Evolutionary conservation across 1,140 invertebrate species (phyloP).

Genomic region (Tribolium madens): DNA sequence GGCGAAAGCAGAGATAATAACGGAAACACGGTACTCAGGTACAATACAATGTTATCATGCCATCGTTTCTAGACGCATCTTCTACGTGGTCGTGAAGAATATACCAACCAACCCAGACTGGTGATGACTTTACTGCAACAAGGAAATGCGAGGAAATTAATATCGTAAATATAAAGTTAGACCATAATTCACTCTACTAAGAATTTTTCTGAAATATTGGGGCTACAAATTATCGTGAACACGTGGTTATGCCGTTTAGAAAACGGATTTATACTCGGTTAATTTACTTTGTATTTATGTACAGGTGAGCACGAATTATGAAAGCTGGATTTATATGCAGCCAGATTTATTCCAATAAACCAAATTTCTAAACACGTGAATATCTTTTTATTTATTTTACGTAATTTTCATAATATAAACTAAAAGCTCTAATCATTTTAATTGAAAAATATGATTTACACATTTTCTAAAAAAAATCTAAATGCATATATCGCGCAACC

Average conservation of each 20-base stretch:
- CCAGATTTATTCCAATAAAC: slow-evolving; percentile 42
- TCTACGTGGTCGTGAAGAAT: slow-evolving; percentile 21
- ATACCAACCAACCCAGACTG: background rate
- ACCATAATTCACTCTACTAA: slow-evolving; percentile 61
- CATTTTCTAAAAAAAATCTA: no score
- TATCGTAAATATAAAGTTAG: slow-evolving; percentile 65
- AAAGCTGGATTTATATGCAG: slow-evolving; percentile 47
- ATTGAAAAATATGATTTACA: no score
- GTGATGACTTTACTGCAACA: slow-evolving; percentile 35
- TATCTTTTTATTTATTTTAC: no score
- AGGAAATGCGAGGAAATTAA: slow-evolving; percentile 63
- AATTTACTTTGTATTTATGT: slow-evolving; percentile 62
- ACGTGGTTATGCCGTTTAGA: slow-evolving; percentile 59
- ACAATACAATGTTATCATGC: slow-evolving; percentile 29
- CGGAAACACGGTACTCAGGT: slow-evolving; percentile 36
- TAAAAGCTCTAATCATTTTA: no score
- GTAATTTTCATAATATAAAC: no score
- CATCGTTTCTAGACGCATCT: slow-evolving; percentile 39
- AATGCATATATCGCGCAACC: no score
- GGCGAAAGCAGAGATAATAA: slow-evolving; percentile 40
- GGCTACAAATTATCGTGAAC: slow-evolving; percentile 62
- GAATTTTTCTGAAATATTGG: slow-evolving; percentile 63
- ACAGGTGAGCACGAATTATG: slow-evolving; percentile 57
- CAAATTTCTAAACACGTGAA: no score
- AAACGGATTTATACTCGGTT: slow-evolving; percentile 60